Conservation (phyloP, 2,113 vertebrate genomes). For the Halcyon malimbica region DNA sequence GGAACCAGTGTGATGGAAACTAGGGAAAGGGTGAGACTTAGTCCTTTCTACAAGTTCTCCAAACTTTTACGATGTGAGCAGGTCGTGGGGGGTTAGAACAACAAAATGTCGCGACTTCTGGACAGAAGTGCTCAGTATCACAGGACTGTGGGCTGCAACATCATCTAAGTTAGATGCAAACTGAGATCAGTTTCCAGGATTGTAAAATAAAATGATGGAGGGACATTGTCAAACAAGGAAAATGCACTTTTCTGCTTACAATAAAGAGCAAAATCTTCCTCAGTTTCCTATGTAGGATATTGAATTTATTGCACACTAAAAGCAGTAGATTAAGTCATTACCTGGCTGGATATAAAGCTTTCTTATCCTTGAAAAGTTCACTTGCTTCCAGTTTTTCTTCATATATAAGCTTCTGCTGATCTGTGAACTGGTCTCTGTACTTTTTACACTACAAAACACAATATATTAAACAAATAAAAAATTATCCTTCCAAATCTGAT, state of each 20-base stretch:
- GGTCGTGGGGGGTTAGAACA: background rate
- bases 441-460: constrained; percentile 89
- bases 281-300: background rate
- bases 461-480: constrained; percentile 12
- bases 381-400: constrained; percentile 98
- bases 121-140: background rate
- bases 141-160: background rate
- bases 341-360: constrained; percentile 96
- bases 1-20: background rate
- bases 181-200: background rate
- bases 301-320: background rate
- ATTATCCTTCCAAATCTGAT: background rate
- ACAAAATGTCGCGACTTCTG: background rate
- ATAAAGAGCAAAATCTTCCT: background rate
- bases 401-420: constrained; percentile 91
- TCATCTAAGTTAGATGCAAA: background rate
- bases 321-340: constrained; percentile 49
- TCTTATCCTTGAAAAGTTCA: constrained; percentile 97
- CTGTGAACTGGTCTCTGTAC: constrained; percentile 93
- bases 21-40: background rate
- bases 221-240: background rate
- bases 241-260: background rate
- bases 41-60: background rate
- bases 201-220: background rate
- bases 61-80: background rate